Percentiles rank a stretch among this genome's conserved stretches.
These are phyloP conservation scores for Holothuria glaberrima DNA, from an alignment of 35 echinoderm and acorn worm genomes.

Conservation along the genomic window DNA sequence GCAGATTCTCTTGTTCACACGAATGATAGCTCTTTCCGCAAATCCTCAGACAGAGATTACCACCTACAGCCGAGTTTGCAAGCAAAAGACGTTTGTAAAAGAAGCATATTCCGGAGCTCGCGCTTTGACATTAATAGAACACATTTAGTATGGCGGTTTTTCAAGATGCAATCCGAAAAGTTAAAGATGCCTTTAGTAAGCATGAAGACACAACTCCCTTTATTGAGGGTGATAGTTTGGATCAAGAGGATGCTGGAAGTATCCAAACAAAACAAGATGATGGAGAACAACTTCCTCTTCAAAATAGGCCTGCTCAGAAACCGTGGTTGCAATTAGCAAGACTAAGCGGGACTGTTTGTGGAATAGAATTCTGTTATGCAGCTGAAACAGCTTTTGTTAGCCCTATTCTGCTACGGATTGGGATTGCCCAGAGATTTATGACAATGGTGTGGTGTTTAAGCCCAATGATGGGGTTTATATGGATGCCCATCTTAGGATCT, in stretches of 20 bases:
- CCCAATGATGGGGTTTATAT: conserved; percentile 84
- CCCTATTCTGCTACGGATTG: conserved; percentile 82
- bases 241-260: not conserved
- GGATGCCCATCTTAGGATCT: conserved; percentile 90
- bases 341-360: conserved; percentile 93
- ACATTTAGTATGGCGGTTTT: not conserved
- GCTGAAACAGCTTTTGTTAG: conserved; percentile 97
- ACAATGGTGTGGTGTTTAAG: conserved; percentile 98
- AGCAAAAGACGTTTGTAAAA: no score
- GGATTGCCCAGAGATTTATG: conserved; percentile 89
- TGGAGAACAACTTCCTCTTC: not conserved
- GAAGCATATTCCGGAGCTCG: not conserved
- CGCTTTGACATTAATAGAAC: not conserved
- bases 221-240: not conserved
- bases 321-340: conserved; percentile 55
- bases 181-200: not conserved
- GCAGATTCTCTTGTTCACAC: not conserved
- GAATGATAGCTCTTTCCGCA: not conserved
- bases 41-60: not conserved
- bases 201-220: conserved; percentile 15
- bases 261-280: not conserved
- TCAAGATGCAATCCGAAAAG: not conserved
- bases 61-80: not conserved
- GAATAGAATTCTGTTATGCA: conserved; percentile 99
- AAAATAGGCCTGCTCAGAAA: not conserved